These are phyloP conservation scores for Hozukius guyotensis DNA, from an alignment of 2,797 vertebrate species.

Conservation along the genomic window DNA sequence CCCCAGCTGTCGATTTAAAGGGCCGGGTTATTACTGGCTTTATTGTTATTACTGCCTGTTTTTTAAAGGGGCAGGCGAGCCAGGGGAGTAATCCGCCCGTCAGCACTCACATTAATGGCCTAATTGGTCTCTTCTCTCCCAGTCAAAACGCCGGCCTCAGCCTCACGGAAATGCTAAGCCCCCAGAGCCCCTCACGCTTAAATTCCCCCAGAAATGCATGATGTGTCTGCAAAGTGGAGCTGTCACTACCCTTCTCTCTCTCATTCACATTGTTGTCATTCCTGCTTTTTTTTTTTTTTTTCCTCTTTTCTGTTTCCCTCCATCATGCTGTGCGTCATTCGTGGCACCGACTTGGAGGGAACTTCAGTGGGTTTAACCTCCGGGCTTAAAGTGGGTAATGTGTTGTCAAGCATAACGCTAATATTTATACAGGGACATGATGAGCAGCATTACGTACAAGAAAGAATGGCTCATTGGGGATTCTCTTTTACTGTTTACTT, in stretches of 20 bases:
- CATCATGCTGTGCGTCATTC: constrained; percentile 53
- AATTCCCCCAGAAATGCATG: constrained; percentile 69
- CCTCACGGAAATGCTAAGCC: constrained; percentile 75
- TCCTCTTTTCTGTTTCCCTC: constrained; percentile 43
- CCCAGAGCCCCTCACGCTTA: constrained; percentile 65
- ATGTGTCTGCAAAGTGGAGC: constrained; percentile 70
- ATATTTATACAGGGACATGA: constrained; percentile 27
- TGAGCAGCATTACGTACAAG: constrained; percentile 19
- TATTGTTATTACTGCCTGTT: constrained; percentile 82
- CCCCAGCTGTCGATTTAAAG: constrained; percentile 70
- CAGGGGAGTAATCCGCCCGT: constrained; percentile 82
- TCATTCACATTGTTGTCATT: constrained; percentile 72
- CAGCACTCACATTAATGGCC: constrained; percentile 83
- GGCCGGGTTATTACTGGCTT: constrained; percentile 68
- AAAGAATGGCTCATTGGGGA: constrained; percentile 8
- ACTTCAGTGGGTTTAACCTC: constrained; percentile 63
- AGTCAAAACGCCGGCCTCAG: constrained; percentile 75
- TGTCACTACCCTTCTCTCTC: constrained; percentile 55
- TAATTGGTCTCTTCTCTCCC: constrained; percentile 81
- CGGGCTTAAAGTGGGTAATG: constrained; percentile 44
- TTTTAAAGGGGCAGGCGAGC: constrained; percentile 75
- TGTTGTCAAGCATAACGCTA: constrained; percentile 49
- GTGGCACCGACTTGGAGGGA: constrained; percentile 44
- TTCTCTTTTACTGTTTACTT: background rate
- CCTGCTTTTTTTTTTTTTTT: background rate